Evolutionary conservation across 2,888 invertebrate genomes (phyloP).

Genomic region (Rotaria macrura): DNA sequence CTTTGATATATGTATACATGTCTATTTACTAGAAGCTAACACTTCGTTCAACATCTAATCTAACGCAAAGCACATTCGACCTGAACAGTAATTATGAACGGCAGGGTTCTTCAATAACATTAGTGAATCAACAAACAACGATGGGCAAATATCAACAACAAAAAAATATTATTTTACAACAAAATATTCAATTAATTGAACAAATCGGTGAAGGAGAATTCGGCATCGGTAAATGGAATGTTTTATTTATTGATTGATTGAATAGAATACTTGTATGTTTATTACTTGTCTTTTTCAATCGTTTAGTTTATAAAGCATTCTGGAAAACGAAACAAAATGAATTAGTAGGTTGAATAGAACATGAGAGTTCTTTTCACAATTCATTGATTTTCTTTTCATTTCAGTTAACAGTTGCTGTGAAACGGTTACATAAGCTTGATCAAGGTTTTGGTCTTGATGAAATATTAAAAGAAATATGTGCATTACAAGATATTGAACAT

Average conservation of each 20-base stretch:
- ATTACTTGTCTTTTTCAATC: too few relatives aligned
- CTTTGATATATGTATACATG: background rate
- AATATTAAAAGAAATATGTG: background rate
- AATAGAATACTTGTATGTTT: too few relatives aligned
- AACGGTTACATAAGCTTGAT: background rate
- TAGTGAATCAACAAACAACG: background rate
- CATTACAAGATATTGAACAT: conserved; percentile 19
- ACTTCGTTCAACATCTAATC: background rate
- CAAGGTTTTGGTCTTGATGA: background rate
- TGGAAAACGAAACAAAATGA: conserved; percentile 11
- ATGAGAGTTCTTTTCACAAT: background rate
- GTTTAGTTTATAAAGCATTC: background rate
- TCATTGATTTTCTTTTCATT: background rate
- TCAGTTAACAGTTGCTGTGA: conserved; percentile 11
- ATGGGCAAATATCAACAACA: background rate
- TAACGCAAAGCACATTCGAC: background rate
- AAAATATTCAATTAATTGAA: conserved; percentile 17
- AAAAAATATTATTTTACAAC: background rate
- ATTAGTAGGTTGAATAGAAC: background rate
- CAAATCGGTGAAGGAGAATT: conserved; percentile 21
- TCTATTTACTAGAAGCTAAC: background rate
- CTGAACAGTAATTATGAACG: conserved; percentile 4
- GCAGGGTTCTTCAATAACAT: conserved; percentile 7
- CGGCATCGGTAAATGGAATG: background rate
- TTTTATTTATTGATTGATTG: too few relatives aligned